These are phyloP conservation scores for Panorpa germanica DNA, from an alignment of 2,888 invertebrate species.

Conservation along the genomic window DNA sequence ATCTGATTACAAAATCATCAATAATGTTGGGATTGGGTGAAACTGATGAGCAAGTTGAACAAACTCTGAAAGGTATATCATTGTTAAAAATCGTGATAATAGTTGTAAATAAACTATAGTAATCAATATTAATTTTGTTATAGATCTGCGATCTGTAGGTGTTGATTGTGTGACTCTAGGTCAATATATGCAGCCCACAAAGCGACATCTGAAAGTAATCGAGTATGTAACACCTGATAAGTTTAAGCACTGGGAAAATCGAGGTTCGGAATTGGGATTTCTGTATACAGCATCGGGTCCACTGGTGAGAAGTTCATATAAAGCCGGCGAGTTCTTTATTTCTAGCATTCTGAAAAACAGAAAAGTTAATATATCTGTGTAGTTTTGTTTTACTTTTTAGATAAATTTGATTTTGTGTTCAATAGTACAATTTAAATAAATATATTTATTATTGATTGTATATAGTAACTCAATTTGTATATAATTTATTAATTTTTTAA, in stretches of 20 bases:
- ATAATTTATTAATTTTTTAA: too few species aligned
- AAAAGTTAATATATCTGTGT: too few species aligned
- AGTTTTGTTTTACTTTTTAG: too few species aligned
- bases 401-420: too few species aligned
- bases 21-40: constrained; percentile 96
- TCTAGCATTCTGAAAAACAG: constrained; percentile 54
- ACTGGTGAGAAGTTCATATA: constrained; percentile 88
- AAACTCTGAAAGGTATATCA: constrained; percentile 53
- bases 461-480: too few species aligned
- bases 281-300: constrained; percentile 96
- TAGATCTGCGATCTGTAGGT: constrained; percentile 58
- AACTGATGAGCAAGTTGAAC: constrained; percentile 67
- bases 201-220: constrained; percentile 78
- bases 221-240: constrained; percentile 95
- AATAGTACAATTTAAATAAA: too few species aligned
- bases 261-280: constrained; percentile 76
- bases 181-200: constrained; percentile 99
- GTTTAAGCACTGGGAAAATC: constrained; percentile 68
- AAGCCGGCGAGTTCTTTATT: constrained; percentile 92
- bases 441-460: too few species aligned
- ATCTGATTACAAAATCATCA: constrained; percentile 89
- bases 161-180: constrained; percentile 96
- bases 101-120: constrained; percentile 5
- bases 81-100: constrained; percentile 3
- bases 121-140: constrained; percentile 11